Percentiles rank a stretch among this genome's conserved stretches.
phyloP scores from a whole-genome alignment of 1,140 invertebrate genomes.

The Caenorhabditis briggsae region DNA sequence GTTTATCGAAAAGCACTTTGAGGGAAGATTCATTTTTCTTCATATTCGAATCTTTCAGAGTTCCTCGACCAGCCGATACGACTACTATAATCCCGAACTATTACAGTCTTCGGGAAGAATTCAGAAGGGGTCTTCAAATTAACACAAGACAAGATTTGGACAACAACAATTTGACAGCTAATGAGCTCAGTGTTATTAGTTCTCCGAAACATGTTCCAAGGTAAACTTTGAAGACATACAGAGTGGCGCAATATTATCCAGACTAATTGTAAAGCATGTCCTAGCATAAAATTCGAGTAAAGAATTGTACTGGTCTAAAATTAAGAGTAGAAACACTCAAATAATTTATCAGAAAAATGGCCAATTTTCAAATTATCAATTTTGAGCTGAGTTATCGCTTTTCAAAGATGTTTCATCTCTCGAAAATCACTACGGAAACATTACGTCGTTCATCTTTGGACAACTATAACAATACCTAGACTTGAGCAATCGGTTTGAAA shows the following conservation, averaged over 20 bases:
- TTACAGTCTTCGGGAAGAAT: constrained; percentile 66
- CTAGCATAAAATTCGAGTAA: neutral
- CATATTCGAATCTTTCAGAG: neutral
- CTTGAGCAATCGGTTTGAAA: too few relatives aligned
- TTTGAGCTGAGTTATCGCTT: too few relatives aligned
- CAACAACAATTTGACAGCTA: constrained; percentile 66
- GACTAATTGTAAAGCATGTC: neutral
- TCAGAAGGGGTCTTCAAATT: constrained; percentile 61
- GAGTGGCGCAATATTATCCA: neutral
- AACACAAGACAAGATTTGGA: constrained; percentile 64
- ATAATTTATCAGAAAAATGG: too few relatives aligned
- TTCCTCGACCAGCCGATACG: constrained; percentile 14
- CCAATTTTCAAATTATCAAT: too few relatives aligned
- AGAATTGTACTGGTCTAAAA: neutral
- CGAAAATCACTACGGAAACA: too few relatives aligned
- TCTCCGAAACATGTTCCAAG: constrained; percentile 30
- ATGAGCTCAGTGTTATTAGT: constrained; percentile 16
- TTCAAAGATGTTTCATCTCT: too few relatives aligned
- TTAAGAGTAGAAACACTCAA: too few relatives aligned
- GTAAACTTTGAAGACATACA: neutral
- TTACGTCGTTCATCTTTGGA: too few relatives aligned
- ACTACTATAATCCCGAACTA: constrained; percentile 67
- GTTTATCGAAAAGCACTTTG: too few relatives aligned
- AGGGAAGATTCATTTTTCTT: too few relatives aligned
- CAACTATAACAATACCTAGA: too few relatives aligned